Base-by-base conservation (phyloP, 2,113 vertebrate species). In the Taurulus bubalis region DNA sequence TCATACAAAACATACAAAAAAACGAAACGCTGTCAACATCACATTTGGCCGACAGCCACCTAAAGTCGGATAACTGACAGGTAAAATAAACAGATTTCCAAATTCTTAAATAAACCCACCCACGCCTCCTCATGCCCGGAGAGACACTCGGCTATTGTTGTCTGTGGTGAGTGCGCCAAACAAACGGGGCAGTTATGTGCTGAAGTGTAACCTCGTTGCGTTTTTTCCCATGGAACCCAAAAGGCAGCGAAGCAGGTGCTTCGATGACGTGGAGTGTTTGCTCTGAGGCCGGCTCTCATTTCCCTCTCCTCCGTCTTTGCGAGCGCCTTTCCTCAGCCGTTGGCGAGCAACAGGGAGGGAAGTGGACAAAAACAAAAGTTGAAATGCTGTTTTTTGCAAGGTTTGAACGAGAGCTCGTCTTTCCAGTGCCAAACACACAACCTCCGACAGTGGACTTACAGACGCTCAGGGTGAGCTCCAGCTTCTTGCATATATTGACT, bases 61-160 rank as follows among this genome's bases (percentile, higher is more conserved):
- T 84, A 51, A 85, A 71, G 71, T 59, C 53, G 7, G 80, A 84
- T 78, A 59, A 88, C 79, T 80, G 77, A 81, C 88, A 87, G 71
- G 79, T 90, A 79, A 85, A 67, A 89, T 84, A 87, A 90, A 90
- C 82, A 85, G 70, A 90, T 89, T 87, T 90, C 63, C 80, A 90
- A 88, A 88, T 85, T 89, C 82, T 84, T 86, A 82, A 86, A 88
- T 84, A 83, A 90, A 87, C 75, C 86, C 86, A 77, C 87, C 85
- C 82, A 91, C 77, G 76, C 65, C 80, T 79, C 79, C 22, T 76
- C 75, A 73, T 81, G 77, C 74, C 77, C 75, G 75, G 42, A 82
- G 82, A 93, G 80, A 93, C 87, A 90, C 86, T 91, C 63, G 72
- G 60, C 79, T 87, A 89, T 91, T 92, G 89, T 93, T 92, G 90